Conservation (phyloP, 1,140 invertebrate genomes). For the Lucilia cuprina region DNA sequence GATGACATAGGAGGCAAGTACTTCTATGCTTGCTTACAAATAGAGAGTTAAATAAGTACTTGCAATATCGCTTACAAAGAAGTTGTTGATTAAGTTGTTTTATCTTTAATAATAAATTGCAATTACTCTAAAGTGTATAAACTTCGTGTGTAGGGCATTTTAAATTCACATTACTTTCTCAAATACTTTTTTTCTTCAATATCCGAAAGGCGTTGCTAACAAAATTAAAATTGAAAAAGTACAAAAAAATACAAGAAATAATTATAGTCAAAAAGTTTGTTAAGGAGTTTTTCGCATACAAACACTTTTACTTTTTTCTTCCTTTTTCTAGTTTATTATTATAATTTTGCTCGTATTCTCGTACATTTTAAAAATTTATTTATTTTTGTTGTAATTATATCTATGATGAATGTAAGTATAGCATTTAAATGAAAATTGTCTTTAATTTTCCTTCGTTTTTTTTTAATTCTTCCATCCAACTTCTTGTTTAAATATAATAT, state of each 20-base stretch:
- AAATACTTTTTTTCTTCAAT: neutral
- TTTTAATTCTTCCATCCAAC: neutral
- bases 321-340: neutral
- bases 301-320: neutral
- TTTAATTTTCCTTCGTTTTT: conserved; percentile 19
- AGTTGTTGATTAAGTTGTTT: too few species aligned
- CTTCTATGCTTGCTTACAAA: too few species aligned
- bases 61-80: too few species aligned
- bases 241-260: neutral
- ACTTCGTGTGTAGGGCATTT: neutral
- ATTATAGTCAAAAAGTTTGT: neutral
- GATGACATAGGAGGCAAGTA: too few species aligned
- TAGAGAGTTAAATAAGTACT: too few species aligned
- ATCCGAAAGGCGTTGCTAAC: neutral
- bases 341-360: neutral
- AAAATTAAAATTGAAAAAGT: neutral
- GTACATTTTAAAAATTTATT: neutral
- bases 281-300: neutral
- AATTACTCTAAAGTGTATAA: too few species aligned
- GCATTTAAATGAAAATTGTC: conserved; percentile 33
- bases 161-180: neutral
- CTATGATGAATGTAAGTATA: conserved; percentile 26
- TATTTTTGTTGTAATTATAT: conserved; percentile 16
- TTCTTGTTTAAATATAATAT: conserved; percentile 1
- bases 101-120: too few species aligned